These are phyloP conservation scores for Semibalanus balanoides DNA, from an alignment of 1,140 invertebrate species.

Conservation along the genomic window DNA sequence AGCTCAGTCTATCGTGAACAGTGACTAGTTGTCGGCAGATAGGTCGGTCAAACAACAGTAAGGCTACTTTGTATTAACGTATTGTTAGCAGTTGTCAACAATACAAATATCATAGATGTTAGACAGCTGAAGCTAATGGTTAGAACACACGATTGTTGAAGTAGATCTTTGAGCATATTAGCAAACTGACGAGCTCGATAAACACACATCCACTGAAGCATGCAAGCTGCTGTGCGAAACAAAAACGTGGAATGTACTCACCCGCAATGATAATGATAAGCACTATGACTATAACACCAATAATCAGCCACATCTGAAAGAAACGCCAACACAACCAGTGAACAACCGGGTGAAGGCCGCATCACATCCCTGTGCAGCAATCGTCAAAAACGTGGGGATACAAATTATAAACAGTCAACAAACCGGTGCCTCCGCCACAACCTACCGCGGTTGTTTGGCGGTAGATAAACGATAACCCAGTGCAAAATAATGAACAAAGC, in stretches of 20 bases:
- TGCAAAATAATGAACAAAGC: neutral
- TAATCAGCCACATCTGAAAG: neutral
- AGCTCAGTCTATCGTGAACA: no score
- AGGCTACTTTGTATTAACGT: no score
- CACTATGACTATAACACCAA: conserved; percentile 2
- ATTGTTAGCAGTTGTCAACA: neutral
- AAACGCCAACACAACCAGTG: neutral
- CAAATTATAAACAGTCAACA: neutral
- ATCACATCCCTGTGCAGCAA: neutral
- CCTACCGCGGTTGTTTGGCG: neutral
- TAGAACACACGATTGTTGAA: no score
- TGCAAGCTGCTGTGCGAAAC: neutral
- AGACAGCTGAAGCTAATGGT: no score
- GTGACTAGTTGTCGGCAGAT: no score
- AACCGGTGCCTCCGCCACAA: neutral
- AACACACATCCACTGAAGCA: neutral
- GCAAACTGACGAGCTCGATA: neutral
- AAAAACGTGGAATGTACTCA: neutral
- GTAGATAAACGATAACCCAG: neutral
- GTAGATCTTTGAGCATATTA: neutral
- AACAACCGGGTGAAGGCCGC: neutral
- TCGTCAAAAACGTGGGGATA: neutral
- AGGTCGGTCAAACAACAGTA: no score
- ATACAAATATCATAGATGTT: neutral
- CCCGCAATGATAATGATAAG: neutral